Evolutionary conservation across 2,888 invertebrate species (phyloP), one percentile per base, ranked within the genome.

Genomic region (Macaria notata): DNA sequence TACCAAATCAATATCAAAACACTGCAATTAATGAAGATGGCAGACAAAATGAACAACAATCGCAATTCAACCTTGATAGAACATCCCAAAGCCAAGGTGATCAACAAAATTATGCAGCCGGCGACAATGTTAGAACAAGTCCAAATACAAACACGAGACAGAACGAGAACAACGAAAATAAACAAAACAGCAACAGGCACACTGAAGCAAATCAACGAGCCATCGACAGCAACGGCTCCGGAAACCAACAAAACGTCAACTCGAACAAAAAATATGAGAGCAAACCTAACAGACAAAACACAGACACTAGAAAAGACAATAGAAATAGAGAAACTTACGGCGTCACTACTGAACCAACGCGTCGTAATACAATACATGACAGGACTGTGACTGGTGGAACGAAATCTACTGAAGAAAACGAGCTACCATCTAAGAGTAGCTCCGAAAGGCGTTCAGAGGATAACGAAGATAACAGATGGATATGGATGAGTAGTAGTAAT

Each of bases 401-500:
- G 1, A 62, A 63, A 57, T 51, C 52, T 3, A 62, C 56, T 1
- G 46, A 57, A 66, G 65, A 62, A 7, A 64, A 61, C 29, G 71
- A 68, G 30, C 31, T 64, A 9, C 8, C 49, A 9, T 38, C 55
- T 30, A 51, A 19, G 30, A 43, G 36, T 4, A 3, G 48, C 19
- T 9, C 39, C 36, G 62, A 54, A 30, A 57, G 41, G 4, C 45
- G 44, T 30, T 31, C 50, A 0, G 61, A 38, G 30, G 30, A 7
- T 29, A 57, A 46, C 1, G 42, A 57, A 6, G 44, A 62, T 0
- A 68, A 70, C 0, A 65, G 53, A 30, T 69, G 71, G 71, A 58
- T 70, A 4, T 68, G 71, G 71, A 45, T 33, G 29, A 51, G 48
- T 39, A 59, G 49, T 1, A 51, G 43, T 19, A 42, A 41, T n/a